Evolutionary conservation across 2,888 invertebrate genomes (phyloP).

Genomic region (Sycophila texana): DNA sequence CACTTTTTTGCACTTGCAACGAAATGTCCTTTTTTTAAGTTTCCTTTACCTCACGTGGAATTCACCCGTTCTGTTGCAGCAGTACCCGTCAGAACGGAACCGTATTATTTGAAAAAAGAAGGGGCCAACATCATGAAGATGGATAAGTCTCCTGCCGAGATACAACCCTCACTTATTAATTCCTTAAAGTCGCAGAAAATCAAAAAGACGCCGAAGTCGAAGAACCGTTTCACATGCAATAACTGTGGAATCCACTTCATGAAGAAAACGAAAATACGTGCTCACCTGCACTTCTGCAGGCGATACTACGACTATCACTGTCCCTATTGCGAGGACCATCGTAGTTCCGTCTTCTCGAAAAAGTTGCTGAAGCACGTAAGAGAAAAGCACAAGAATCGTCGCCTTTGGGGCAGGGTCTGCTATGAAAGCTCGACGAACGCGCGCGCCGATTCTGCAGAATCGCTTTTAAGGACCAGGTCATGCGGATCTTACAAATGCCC

Average conservation of each 20-base stretch:
- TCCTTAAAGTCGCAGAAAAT: too few relatives aligned
- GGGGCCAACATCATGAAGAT: too few relatives aligned
- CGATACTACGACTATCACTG: conserved; percentile 4
- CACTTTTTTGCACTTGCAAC: too few relatives aligned
- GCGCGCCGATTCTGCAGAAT: too few relatives aligned
- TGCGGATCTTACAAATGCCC: background rate
- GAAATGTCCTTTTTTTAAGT: too few relatives aligned
- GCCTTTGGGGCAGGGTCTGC: background rate
- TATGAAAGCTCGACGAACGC: conserved; percentile 14
- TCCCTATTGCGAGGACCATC: background rate
- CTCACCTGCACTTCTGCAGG: background rate
- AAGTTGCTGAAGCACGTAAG: background rate
- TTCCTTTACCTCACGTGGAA: too few relatives aligned
- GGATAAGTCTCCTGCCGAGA: too few relatives aligned
- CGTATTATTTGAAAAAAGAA: too few relatives aligned
- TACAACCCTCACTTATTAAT: too few relatives aligned
- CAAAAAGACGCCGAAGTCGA: too few relatives aligned
- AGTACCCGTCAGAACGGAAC: too few relatives aligned
- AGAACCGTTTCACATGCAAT: background rate
- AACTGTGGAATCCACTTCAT: background rate
- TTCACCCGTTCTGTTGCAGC: too few relatives aligned
- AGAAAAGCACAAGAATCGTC: background rate
- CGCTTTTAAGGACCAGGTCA: background rate
- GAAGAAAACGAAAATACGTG: background rate
- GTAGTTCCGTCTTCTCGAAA: background rate